Evolutionary conservation across 2,888 invertebrate genomes (phyloP), one percentile per base, ranked within the genome.

Genomic region (Ommatoiulus sabulosus): DNA sequence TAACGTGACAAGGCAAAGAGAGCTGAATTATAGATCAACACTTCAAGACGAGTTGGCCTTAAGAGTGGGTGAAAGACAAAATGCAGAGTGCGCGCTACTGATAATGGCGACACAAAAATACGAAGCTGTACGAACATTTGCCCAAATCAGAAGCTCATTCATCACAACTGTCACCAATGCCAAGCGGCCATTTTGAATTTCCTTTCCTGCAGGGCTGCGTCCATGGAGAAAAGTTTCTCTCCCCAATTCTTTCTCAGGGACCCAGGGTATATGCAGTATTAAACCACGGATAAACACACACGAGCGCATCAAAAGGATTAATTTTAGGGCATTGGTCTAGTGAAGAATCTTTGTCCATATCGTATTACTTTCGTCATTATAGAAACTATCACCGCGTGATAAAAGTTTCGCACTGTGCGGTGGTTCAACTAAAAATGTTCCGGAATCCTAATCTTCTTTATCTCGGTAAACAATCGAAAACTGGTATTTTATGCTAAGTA

Each of bases 61-160:
- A 80, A 80, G 80, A 80, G 80, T 80, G 80, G 80, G 80, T 80
- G 80, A 80, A 80, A 80, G 80, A 80, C 80, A 80, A 80, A 80
- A 80, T 80, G 80, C 80, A 80, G 80, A 80, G 86, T 87, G 87
- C 35, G 57, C 35, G 52, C 52, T 87, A 52, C 87, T 87, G 87
- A 87, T 87, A 87, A 87, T 87, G 80, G 80, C 80, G 80, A 80
- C 80, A 80, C 87, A 87, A 87, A 63, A 87, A 87, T 87, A 43
- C 52, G 20, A 15, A 52, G 43, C 57, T 87, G 44, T 44, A 24
- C 85, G 86, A 48, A 44, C 86, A 44, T 87, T 48, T 87, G 63
- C 52, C 57, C 87, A 87, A 87, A 87, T 87, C 87, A 87, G 35
- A 57, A 87, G 52, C 52, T 87, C 87, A 87, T 87, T 87, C 63